Base-by-base conservation (phyloP, 2,888 invertebrate genomes). In the Endotricha flammealis region DNA sequence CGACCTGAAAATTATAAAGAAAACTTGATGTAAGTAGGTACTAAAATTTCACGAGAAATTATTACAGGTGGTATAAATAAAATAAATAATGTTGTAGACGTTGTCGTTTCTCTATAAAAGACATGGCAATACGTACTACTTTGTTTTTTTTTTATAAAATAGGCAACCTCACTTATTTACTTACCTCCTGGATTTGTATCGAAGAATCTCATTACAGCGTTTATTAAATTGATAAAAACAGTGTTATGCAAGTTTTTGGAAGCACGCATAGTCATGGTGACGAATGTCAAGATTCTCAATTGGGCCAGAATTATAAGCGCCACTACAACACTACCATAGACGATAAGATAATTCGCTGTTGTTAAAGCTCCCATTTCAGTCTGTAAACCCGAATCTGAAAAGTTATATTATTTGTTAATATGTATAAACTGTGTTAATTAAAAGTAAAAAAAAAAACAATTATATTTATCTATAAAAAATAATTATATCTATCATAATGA, bases 181-280 rank as follows among this genome's bases (percentile, higher is more conserved):
- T 86, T 70, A 91, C 93, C 93, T 30, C 93, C 91, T 3, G 94
- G 91, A 70, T 95, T 94, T 0, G 88, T 89, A 57, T 95, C 92
- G 58, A 95, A 96, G 70, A 95, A 95, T 40, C 88, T 72, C 85
- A 94, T 91, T 0, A 91, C 88, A 0, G 92, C 89, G 41, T 89
- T 74, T 1, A 95, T 86, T 23, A 96, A 78, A 46, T 90, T 89
- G 10, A 81, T 66, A 60, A 97, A 95, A 88, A 97, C 94, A 1
- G 74, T 69, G 51, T 92, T 88, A 64, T 96, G 95, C 13, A 96
- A 82, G 46, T 89, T 90, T 45, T 85, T 82, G 1, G 92, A 91
- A 0, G 93, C 90, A 16, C 88, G 87, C 76, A 91, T 89, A 32
- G 91, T 89, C 52, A 88, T 81, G 14, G 73, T 63, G 39, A 91